These are phyloP conservation scores for Brachionus paranguensis DNA, from an alignment of 1,140 invertebrate genomes.

Conservation along the genomic window DNA sequence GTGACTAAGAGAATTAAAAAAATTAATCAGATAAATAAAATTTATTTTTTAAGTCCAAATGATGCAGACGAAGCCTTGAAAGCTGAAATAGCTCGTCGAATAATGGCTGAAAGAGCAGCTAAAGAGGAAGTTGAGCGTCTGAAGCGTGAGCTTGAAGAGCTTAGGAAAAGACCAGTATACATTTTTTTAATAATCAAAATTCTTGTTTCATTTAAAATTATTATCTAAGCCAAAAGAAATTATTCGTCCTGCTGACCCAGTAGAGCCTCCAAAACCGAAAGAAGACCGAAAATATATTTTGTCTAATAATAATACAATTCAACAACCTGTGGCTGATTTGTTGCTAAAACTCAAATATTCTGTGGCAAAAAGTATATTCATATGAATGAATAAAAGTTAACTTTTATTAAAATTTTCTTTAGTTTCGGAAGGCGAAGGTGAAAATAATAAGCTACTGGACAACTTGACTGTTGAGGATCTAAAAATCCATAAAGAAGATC, in stretches of 20 bases:
- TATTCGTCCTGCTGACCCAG: neutral
- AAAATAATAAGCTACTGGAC: neutral
- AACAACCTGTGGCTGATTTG: conserved; percentile 9
- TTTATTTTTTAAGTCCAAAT: neutral
- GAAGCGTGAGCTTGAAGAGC: neutral
- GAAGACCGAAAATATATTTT: neutral
- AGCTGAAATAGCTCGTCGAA: neutral
- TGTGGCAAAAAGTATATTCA: neutral
- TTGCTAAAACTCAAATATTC: neutral
- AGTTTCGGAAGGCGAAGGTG: conserved; percentile 7
- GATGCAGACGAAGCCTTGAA: neutral
- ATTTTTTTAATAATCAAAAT: neutral
- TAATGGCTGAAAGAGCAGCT: neutral
- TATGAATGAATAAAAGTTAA: neutral
- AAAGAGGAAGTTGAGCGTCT: conserved; percentile 8
- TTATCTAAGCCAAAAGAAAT: neutral
- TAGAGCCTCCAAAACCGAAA: neutral
- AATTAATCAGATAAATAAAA: neutral
- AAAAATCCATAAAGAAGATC: conserved; percentile 25
- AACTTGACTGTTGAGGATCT: conserved; percentile 4
- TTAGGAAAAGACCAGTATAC: neutral
- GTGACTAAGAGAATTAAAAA: neutral
- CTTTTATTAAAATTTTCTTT: neutral
- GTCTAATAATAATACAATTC: neutral
- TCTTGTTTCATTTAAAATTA: neutral